phyloP scores from a whole-genome alignment of 2,113 vertebrate genomes.

The Amia ocellicauda region DNA sequence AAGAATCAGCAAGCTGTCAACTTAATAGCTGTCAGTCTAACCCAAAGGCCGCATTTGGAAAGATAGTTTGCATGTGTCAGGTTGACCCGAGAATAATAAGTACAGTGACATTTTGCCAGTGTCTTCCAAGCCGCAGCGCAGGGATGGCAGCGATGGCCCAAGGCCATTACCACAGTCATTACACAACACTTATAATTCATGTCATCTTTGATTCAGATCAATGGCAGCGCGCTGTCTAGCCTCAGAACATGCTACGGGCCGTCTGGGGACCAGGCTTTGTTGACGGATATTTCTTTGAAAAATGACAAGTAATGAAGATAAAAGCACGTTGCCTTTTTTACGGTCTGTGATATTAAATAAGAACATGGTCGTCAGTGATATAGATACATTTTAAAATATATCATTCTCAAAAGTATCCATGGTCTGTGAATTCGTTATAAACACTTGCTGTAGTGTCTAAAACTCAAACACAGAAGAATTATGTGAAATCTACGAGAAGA shows the following conservation, averaged over 20 bases:
- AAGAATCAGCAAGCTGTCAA: not conserved
- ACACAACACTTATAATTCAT: slow-evolving; percentile 8
- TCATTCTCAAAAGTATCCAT: no score
- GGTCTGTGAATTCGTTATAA: no score
- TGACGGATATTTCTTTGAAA: not conserved
- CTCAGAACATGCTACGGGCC: no score
- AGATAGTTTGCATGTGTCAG: slow-evolving; percentile 4
- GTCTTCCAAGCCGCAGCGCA: not conserved
- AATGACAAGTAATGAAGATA: not conserved
- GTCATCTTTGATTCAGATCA: slow-evolving; percentile 13
- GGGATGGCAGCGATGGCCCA: not conserved
- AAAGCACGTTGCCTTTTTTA: not conserved
- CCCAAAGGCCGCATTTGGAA: not conserved
- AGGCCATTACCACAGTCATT: slow-evolving; percentile 9
- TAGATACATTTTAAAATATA: no score
- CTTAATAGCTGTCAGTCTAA: not conserved
- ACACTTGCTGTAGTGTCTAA: no score
- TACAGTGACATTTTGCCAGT: slow-evolving; percentile 8
- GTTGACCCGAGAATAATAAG: not conserved
- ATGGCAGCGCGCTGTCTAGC: slow-evolving; percentile 3
- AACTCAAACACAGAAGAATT: no score
- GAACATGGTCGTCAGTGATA: no score
- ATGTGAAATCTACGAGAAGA: no score
- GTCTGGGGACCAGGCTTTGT: not conserved
- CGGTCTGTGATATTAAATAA: not conserved